These are phyloP conservation scores for Acestrorhynchus altus DNA, from an alignment of 2,797 vertebrate genomes.

Conservation along the genomic window DNA sequence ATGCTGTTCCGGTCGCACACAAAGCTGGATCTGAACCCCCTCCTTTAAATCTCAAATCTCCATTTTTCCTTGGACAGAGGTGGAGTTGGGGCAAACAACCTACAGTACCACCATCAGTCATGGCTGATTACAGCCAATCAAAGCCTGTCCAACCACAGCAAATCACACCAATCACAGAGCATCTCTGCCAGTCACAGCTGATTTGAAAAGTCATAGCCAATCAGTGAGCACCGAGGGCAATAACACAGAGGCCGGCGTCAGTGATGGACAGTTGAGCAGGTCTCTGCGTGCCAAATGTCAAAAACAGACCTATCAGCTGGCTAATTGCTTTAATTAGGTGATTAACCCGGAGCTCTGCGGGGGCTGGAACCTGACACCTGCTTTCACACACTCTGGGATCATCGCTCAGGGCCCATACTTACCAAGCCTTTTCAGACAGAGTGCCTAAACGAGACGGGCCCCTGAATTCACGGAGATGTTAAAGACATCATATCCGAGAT, in stretches of 20 bases:
- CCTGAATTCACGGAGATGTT: not conserved
- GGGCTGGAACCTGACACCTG: constrained; percentile 58
- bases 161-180: constrained; percentile 50
- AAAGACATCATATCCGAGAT: not conserved
- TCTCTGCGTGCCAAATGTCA: constrained; percentile 56
- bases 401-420: constrained; percentile 23
- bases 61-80: not conserved
- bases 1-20: not conserved
- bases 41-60: not conserved
- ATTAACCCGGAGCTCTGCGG: constrained; percentile 56
- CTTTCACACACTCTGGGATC: constrained; percentile 53
- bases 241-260: constrained; percentile 31
- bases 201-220: constrained; percentile 56
- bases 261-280: constrained; percentile 42
- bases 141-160: constrained; percentile 44
- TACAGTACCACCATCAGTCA: constrained; percentile 50
- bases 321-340: constrained; percentile 62
- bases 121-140: constrained; percentile 51
- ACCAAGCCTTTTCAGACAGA: constrained; percentile 4
- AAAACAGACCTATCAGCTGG: constrained; percentile 51
- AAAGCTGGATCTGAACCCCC: not conserved
- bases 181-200: constrained; percentile 51
- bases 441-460: not conserved
- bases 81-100: constrained; percentile 47
- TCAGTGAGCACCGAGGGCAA: constrained; percentile 40